Evolutionary conservation across 2,113 vertebrate species (phyloP), one percentile per base, ranked within the genome.

Genomic region (Grammomys surdaster): DNA sequence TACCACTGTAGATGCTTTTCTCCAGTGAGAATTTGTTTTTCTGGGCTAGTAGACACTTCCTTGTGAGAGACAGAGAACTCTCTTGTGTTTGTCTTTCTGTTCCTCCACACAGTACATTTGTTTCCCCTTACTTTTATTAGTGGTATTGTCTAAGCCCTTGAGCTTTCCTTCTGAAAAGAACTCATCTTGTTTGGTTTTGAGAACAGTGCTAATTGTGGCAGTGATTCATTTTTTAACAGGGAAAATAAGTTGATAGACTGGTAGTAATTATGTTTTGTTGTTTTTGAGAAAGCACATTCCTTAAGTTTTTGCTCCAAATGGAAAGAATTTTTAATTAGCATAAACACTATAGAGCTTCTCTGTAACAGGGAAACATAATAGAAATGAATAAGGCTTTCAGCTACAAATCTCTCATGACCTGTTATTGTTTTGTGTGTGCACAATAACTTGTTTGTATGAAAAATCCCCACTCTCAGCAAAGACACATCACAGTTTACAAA

Each of bases 321-420:
- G 88, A 93, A 95, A 75, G 40, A 95, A 89, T 65, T 80, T 92
- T 88, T 91, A 86, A 88, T 95, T 90, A 96, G 40, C 95, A 94
- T 93, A 96, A 97, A 95, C 80, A 80, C 56, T 56, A 93, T 48
- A 72, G 20, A 72, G 20, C 11, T 93, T n/a, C 20, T 70, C 56
- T 81, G 46, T 76, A n/a, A 43, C 13, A 40, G 36, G 14, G 40
- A 92, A 46, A 65, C 31, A 56, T 82, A 13, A 80, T 43, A 70
- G 28, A 92, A 96, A 90, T 94, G 63, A 94, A 94, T 77, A 96
- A 54, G 72, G 19, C 75, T 92, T 94, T 96, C 43, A 96, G 80
- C 22, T 60, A 91, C 75, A 93, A 94, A 76, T 78, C 69, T 88
- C 58, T 90, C 12, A 13, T 81, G 36, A 67, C 17, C 54, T 63